phyloP scores from a whole-genome alignment of 2,113 vertebrate species.

The Clarias gariepinus region DNA sequence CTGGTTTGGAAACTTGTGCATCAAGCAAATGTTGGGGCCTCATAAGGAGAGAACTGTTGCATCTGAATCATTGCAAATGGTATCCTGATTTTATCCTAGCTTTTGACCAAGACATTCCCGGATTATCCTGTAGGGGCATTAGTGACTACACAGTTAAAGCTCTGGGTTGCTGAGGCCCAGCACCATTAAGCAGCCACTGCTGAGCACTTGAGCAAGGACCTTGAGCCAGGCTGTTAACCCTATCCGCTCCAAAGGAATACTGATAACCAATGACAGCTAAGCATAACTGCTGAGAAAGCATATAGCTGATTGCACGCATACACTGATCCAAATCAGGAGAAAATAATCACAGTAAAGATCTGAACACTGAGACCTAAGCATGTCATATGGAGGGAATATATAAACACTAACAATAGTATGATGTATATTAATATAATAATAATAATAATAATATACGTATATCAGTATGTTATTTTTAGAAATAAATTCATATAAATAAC shows the following conservation, averaged over 20 bases:
- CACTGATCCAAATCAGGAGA: neutral
- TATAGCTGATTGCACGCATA: neutral
- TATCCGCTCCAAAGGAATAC: neutral
- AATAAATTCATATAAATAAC: too few relatives aligned
- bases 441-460: too few relatives aligned
- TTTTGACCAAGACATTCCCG: neutral
- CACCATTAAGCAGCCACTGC: too few relatives aligned
- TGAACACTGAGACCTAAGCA: neutral
- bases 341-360: neutral
- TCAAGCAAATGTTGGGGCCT: neutral
- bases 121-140: neutral
- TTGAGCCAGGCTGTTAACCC: too few relatives aligned
- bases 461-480: too few relatives aligned
- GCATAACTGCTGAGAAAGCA: neutral
- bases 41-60: neutral
- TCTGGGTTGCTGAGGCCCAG: too few relatives aligned
- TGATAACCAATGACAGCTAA: neutral
- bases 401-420: too few relatives aligned
- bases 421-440: too few relatives aligned
- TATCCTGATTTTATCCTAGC: neutral
- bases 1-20: neutral
- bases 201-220: too few relatives aligned
- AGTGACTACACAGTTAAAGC: too few relatives aligned
- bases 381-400: neutral
- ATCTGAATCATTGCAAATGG: neutral